Base-by-base conservation (phyloP, 2,797 vertebrate species). In the Lacerta agilis region DNA sequence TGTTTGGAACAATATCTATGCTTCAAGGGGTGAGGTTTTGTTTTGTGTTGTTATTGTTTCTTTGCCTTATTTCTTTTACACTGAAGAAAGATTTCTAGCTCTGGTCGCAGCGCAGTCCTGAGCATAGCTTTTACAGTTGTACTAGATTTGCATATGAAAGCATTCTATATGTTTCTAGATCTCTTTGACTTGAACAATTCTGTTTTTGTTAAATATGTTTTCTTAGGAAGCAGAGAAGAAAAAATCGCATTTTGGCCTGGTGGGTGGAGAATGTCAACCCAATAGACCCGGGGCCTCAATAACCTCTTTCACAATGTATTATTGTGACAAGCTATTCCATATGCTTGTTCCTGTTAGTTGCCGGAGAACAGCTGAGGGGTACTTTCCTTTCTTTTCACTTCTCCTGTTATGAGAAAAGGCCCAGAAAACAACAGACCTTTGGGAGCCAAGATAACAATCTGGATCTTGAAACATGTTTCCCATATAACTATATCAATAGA, bases 271-370 rank as follows among this genome's bases (percentile, higher is more conserved):
- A 92, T 89, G 87, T 93, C 0, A 82, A 86, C 83, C 85, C 92
- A 85, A 72, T 83, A 82, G 88, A 95, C 88, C 86, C 20, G 86
- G 92, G 94, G 87, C 89, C 84, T 77, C 79, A 86, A 83, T 91
- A 96, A 90, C 90, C 86, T 76, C 73, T 92, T 94, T 93, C 92
- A 92, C 80, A 69, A 61, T 81, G 88, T 69, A 91, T 87, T 92
- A 67, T 93, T 94, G 85, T 92, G 91, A 93, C 78, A 77, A 90
- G 69, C 87, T 79, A 86, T 83, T 94, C 92, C 80, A 6, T 94
- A 90, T 86, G 87, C 88, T 92, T 87, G 91, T 82, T 93, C 85
- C 89, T 73, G 81, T 88, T 72, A 58, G 66, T 88, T 89, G 29
- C 86, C 88, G 87, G 43, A 87, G 78, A 87, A 82, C 83, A 25